Conservation (phyloP, 1,140 invertebrate genomes). For the Coptotermes formosanus region DNA sequence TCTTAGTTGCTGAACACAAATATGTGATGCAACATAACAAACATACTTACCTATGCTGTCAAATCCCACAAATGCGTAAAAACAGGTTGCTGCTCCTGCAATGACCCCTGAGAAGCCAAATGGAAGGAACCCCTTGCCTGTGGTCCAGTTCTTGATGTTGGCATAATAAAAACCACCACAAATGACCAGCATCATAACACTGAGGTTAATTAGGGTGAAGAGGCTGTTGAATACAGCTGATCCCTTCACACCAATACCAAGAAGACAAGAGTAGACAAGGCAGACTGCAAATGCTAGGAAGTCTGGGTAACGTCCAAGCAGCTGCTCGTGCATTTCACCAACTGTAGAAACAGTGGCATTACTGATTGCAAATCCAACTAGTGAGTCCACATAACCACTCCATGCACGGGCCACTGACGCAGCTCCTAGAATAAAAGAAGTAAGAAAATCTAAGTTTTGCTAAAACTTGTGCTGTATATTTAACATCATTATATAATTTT, state of each 20-base stretch:
- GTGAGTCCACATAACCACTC: constrained; percentile 88
- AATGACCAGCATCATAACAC: constrained; percentile 72
- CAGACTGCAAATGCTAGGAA: constrained; percentile 76
- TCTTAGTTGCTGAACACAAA: neutral
- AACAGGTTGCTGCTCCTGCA: constrained; percentile 82
- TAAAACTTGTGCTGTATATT: too few species aligned
- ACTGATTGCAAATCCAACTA: constrained; percentile 73
- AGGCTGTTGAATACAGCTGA: constrained; percentile 80
- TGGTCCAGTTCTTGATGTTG: constrained; percentile 75
- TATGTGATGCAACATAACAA: neutral
- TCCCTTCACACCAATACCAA: constrained; percentile 55
- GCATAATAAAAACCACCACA: constrained; percentile 78
- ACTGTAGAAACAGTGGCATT: constrained; percentile 73
- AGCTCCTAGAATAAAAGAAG: constrained; percentile 58
- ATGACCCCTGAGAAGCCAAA: constrained; percentile 75
- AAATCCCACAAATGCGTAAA: constrained; percentile 84
- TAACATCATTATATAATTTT: too few species aligned
- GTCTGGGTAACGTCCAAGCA: constrained; percentile 75
- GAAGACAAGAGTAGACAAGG: constrained; percentile 65
- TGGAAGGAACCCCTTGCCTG: constrained; percentile 58
- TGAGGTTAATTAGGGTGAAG: constrained; percentile 74
- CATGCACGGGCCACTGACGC: constrained; percentile 89
- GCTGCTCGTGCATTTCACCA: constrained; percentile 68
- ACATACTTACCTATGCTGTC: constrained; percentile 67
- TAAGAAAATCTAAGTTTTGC: neutral